A percentile compares a stretch with the other conserved stretches of the same genome.
Conservation (phyloP, 2,113 vertebrate genomes). For the Epinephelus lanceolatus region DNA sequence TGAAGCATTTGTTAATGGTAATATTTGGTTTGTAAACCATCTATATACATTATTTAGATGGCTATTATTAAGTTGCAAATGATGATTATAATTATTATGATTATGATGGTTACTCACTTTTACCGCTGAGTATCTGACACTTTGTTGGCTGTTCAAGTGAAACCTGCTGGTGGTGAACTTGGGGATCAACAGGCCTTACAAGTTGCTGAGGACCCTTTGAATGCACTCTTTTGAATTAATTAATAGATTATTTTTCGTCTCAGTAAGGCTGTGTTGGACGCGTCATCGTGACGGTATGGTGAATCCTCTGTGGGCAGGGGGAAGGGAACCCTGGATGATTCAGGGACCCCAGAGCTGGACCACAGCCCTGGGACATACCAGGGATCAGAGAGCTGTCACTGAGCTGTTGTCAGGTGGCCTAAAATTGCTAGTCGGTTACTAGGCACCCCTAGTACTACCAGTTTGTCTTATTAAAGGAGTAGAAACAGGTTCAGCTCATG, state of each 20-base stretch:
- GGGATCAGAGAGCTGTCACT: constrained; percentile 41
- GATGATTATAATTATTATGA: too few relatives aligned
- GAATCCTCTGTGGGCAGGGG: constrained; percentile 29
- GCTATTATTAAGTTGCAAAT: too few relatives aligned
- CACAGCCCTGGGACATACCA: constrained; percentile 19
- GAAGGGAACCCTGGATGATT: constrained; percentile 49
- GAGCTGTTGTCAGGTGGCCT: constrained; percentile 25
- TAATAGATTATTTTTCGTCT: constrained; percentile 42
- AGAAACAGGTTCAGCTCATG: background rate
- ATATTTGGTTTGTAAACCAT: too few relatives aligned
- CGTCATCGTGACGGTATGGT: constrained; percentile 42
- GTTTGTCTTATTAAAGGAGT: background rate
- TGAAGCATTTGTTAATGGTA: too few relatives aligned
- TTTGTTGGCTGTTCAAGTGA: background rate
- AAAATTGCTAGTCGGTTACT: constrained; percentile 6
- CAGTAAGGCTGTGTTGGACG: background rate
- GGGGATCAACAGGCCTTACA: background rate
- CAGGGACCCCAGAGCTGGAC: constrained; percentile 37
- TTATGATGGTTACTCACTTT: background rate
- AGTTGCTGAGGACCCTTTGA: background rate
- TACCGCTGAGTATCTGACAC: background rate
- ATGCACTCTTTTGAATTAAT: constrained; percentile 1
- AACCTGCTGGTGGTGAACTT: background rate
- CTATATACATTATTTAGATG: too few relatives aligned
- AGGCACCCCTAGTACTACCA: background rate